phyloP scores from a whole-genome alignment of 2,888 invertebrate genomes.

The Dioctria rufipes region DNA sequence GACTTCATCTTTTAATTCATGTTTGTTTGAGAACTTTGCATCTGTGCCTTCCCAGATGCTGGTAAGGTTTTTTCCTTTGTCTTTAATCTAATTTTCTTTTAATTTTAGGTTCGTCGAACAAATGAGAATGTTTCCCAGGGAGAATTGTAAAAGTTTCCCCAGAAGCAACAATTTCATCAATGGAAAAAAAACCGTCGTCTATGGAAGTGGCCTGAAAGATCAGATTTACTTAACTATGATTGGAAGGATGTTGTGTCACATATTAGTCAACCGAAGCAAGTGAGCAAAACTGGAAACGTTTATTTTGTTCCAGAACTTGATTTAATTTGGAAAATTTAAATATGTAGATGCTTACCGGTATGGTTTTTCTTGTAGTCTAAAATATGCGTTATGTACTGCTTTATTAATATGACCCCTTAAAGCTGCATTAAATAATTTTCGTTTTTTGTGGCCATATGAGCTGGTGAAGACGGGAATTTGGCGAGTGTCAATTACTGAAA shows the following conservation, averaged over 20 bases:
- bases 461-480: too few species aligned
- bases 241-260: slow-evolving; percentile 1
- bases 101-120: too few species aligned
- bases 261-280: not conserved
- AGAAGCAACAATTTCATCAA: not conserved
- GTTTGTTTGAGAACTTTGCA: too few species aligned
- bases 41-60: too few species aligned
- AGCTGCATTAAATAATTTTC: too few species aligned
- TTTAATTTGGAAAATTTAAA: not conserved
- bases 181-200: not conserved
- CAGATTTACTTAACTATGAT: not conserved
- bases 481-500: too few species aligned
- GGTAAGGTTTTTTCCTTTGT: too few species aligned
- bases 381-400: too few species aligned
- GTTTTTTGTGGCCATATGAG: too few species aligned
- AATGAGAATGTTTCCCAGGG: not conserved
- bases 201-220: not conserved
- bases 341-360: not conserved
- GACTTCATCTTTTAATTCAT: too few species aligned
- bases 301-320: slow-evolving; percentile 1
- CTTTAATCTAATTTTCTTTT: too few species aligned
- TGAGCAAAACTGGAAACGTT: too few species aligned
- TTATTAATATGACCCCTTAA: not conserved
- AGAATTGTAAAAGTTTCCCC: not conserved
- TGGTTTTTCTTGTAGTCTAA: not conserved